Evolutionary conservation across 2,888 invertebrate genomes (phyloP).

Genomic region (Zonitis immaculata): DNA sequence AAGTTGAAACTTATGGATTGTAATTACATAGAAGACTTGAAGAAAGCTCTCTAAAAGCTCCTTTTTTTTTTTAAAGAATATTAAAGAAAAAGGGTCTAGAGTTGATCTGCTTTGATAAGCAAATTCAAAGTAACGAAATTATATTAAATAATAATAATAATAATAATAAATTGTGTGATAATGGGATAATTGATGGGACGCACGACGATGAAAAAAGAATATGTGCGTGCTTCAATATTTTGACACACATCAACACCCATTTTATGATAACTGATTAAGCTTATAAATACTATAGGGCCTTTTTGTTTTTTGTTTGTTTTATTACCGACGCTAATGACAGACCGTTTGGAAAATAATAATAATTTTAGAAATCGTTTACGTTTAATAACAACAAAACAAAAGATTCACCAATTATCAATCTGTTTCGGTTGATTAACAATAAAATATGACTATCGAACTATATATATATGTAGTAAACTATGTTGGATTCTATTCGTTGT

Average conservation of each 20-base stretch:
- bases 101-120: background rate
- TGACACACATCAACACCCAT: conserved; percentile 40
- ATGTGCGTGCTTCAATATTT: conserved; percentile 35
- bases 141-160: background rate
- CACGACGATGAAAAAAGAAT: too few species aligned
- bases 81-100: too few species aligned
- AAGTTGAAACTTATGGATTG: too few species aligned
- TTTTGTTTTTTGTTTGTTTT: too few species aligned
- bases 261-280: too few species aligned
- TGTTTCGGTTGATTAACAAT: conserved; percentile 19
- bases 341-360: too few species aligned
- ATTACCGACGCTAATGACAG: conserved; percentile 38
- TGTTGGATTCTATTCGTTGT: background rate
- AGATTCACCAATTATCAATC: conserved; percentile 18
- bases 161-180: conserved; percentile 35
- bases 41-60: too few species aligned
- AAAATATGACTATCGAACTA: conserved; percentile 2
- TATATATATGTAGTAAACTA: background rate
- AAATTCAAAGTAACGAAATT: background rate
- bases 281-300: too few species aligned
- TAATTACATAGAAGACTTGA: too few species aligned
- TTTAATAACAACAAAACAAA: too few species aligned
- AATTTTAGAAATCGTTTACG: too few species aligned
- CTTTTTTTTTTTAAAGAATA: too few species aligned
- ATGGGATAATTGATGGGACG: conserved; percentile 26